Conservation (phyloP, 2,797 vertebrate species). For the Podargus strigoides region DNA sequence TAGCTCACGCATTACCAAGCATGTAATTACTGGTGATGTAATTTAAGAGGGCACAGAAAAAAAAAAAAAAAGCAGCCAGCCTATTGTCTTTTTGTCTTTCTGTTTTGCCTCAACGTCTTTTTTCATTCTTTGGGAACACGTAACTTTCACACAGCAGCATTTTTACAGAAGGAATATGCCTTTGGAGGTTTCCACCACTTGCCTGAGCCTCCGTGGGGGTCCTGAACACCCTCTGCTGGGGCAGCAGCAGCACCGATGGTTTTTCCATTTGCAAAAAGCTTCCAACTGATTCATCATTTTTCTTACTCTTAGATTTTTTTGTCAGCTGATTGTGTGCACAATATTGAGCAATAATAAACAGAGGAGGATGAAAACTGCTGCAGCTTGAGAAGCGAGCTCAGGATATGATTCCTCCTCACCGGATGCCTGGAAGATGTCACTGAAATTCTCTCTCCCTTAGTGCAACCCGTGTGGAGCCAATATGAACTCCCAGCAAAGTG, state of each 20-base stretch:
- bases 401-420: conserved; percentile 54
- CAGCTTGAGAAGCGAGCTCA: conserved; percentile 15
- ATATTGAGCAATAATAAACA: conserved; percentile 34
- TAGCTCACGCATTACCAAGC: background rate
- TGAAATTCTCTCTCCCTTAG: conserved; percentile 53
- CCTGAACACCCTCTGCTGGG: background rate
- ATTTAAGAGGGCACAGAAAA: background rate
- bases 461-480: conserved; percentile 59
- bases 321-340: background rate
- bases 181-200: background rate
- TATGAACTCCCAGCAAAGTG: conserved; percentile 69
- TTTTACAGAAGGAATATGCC: background rate
- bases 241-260: background rate
- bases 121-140: background rate
- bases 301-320: background rate
- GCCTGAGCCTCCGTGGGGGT: background rate
- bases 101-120: background rate
- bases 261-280: background rate
- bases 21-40: background rate
- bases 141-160: background rate
- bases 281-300: background rate
- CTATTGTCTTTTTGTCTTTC: background rate
- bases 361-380: conserved; percentile 18
- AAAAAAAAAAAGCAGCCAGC: background rate
- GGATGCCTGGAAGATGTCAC: conserved; percentile 73